Conservation (phyloP, 2,888 invertebrate genomes). For the Oxycera nigricornis region DNA sequence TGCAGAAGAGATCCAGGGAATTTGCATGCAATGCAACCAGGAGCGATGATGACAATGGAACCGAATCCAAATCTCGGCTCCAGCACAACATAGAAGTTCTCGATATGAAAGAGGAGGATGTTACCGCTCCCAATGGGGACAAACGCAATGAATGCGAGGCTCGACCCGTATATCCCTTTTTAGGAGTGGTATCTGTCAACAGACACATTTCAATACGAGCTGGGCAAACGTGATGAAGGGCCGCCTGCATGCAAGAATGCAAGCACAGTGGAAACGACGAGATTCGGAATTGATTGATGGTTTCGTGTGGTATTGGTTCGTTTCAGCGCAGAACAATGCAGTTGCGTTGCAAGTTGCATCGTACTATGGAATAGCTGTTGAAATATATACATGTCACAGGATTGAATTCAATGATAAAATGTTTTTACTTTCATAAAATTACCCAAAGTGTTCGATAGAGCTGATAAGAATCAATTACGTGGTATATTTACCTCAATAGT, state of each 20-base stretch:
- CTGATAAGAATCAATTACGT: no score
- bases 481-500: no score
- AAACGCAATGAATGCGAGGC: background rate
- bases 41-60: constrained; percentile 6
- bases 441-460: no score
- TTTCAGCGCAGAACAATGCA: no score
- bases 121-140: background rate
- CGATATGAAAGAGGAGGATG: background rate
- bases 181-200: constrained; percentile 32
- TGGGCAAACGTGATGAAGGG: background rate
- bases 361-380: no score
- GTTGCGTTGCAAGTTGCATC: no score
- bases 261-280: no score
- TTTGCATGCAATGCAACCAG: constrained; percentile 37
- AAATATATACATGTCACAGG: no score
- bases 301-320: no score
- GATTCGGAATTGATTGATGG: no score
- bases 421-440: no score
- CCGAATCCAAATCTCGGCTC: background rate
- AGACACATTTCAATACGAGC: background rate
- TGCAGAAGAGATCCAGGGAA: constrained; percentile 21
- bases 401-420: no score
- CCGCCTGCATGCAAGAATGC: background rate
- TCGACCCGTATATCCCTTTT: constrained; percentile 8
- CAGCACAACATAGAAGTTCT: background rate